Evolutionary conservation across 1,140 invertebrate genomes (phyloP), one percentile per base, ranked within the genome.

Genomic region (Heliconius hewitsoni): DNA sequence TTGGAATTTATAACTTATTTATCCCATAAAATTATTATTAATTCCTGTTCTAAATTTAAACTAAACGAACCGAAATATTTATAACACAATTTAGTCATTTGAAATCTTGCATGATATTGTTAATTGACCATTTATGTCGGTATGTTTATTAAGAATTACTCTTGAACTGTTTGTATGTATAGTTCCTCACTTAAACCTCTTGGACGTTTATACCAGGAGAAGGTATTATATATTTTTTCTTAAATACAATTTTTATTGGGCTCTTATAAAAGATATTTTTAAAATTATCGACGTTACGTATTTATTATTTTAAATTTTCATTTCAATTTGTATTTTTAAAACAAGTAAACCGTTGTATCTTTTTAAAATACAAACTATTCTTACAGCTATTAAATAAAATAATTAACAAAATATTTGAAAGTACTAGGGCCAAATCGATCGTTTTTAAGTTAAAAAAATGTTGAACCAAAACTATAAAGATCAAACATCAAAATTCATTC

Each of bases 1-100:
- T 80, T 74, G 72, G 85, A 86, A 85, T 86, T 84, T 79, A 78
- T 46, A 46, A 16, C 50, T 52, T 52, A 52, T 52, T 52, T 52
- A 52, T 2, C 50, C 50, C 2, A 52, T 52, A 46, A 46, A 3
- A 52, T 18, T 52, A 52, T 52, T 52, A 19, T 52, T 52, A 52
- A 52, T 52, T 52, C 16, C 50, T 52, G 50, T 52, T 52, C 16
- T 46, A 18, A 19, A 19, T 18, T 52, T 52, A 52, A 52, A 52
- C 50, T 52, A 11, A 57, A 55, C 23, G 2, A 57, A 57, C n/a
- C 18, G 50, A 19, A 46, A 46, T 37, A 46, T 16, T 46, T 16
- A 16, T 46, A 46, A 46, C 42, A 46, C 4, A 46, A 16, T 46
- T 5, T 46, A 46, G 3, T 46, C 3, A 46, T 16, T 46, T 16